phyloP scores from a whole-genome alignment of 2,113 vertebrate genomes.

The Ptyas mucosa region DNA sequence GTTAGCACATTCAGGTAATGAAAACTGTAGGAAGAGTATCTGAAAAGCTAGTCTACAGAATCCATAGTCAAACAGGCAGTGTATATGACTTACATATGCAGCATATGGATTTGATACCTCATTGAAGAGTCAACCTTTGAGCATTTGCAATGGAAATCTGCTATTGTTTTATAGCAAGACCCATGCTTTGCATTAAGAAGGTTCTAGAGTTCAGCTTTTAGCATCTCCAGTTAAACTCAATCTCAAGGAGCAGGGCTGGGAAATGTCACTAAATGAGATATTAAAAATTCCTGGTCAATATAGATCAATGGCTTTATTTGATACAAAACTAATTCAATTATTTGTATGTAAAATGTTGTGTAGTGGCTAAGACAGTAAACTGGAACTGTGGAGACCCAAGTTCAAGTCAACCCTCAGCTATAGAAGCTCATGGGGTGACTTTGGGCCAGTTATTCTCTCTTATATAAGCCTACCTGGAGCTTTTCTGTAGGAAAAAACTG shows the following conservation, averaged over 20 bases:
- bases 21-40: not conserved
- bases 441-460: not conserved
- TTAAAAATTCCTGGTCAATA: not conserved
- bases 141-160: not conserved
- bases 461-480: not conserved
- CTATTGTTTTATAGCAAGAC: not conserved
- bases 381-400: not conserved
- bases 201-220: too few species aligned
- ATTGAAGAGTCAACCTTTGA: not conserved
- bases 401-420: not conserved
- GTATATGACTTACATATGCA: not conserved
- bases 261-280: not conserved
- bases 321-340: not conserved
- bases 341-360: not conserved
- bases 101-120: not conserved
- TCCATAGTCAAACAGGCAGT: not conserved
- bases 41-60: not conserved
- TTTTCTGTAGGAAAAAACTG: not conserved
- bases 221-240: not conserved
- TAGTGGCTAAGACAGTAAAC: not conserved
- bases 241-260: not conserved
- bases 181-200: not conserved
- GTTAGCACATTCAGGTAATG: not conserved
- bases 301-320: not conserved
- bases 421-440: not conserved